Evolutionary conservation across 2,888 invertebrate species (phyloP), one percentile per base, ranked within the genome.

Genomic region (Eustalomyia histrio): DNA sequence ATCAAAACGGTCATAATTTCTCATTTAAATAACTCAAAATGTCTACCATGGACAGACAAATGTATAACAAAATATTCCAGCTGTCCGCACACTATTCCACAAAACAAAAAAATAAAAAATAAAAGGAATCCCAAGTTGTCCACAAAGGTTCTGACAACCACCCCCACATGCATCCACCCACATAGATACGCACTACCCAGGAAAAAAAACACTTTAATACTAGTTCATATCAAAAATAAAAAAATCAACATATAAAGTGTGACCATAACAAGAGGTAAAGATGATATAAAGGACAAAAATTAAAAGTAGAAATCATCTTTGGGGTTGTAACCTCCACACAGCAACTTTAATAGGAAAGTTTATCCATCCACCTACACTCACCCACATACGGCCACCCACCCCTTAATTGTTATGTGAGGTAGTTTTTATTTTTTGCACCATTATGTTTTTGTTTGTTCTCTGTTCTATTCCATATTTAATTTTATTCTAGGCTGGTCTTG

Each of bases 381-480:
- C 47, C 50, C 14, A 47, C 43, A n/a, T n/a, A 47, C 43, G n/a
- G n/a, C 6, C n/a, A 47, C 16, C n/a, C 43, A 47, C 43, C 43
- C 29, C 43, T 47, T 47, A 47, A 47, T 47, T 47, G 43, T 47
- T 58, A 29, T 29, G 17, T 29, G n/a, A 33, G 24, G 24, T 21
- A 58, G 24, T 24, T 33, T 57, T 57, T 57, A 16, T 21, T 29
- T n/a, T 29, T 55, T 18, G 55, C 21, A 55, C 29, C 18, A 55
- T 55, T 24, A 24, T 55, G 12, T 24, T 24, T 55, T 55, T 16
- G 16, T 58, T 58, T 58, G 29, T 58, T 58, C 7, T 58, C 9
- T 33, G 58, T 10, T 58, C 24, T 58, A 21, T 33, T 58, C 33
- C 33, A 33, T 58, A 58, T 58, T 58, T 33, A 33, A 58, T 57